Percentiles rank a stretch among this genome's conserved stretches.
phyloP scores from a whole-genome alignment of 2,113 vertebrate species.

The Aepyceros melampus region DNA sequence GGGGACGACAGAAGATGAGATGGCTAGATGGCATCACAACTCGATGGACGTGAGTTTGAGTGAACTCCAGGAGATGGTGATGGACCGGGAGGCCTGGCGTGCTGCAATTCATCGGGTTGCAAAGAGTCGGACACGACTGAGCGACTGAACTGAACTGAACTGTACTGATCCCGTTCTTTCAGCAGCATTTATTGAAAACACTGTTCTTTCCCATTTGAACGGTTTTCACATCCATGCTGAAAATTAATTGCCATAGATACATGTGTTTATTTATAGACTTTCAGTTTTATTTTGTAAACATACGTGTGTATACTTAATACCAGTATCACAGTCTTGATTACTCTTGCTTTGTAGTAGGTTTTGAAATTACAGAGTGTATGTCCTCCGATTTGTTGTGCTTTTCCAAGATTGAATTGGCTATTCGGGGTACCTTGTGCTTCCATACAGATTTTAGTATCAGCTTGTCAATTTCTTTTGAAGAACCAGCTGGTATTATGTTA shows the following conservation, averaged over 20 bases:
- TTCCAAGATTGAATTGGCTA: background rate
- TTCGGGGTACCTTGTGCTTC: background rate
- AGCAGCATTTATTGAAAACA: background rate
- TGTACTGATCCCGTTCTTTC: background rate
- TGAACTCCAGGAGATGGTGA: too few species aligned
- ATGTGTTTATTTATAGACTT: background rate
- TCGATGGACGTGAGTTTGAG: too few species aligned
- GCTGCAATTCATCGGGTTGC: too few species aligned
- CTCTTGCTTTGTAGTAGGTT: background rate
- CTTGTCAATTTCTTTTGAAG: background rate
- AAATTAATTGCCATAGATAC: background rate
- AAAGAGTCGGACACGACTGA: too few species aligned
- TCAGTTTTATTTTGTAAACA: background rate
- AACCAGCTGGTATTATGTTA: background rate
- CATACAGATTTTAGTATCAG: background rate
- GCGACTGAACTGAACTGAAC: too few species aligned
- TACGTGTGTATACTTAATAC: background rate
- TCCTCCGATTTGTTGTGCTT: background rate
- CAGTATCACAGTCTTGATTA: background rate
- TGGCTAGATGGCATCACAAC: too few species aligned
- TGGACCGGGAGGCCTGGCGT: too few species aligned
- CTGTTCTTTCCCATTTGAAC: background rate
- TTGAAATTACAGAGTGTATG: background rate
- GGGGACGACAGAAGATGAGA: too few species aligned
- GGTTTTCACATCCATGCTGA: background rate